phyloP scores from a whole-genome alignment of 2,113 vertebrate genomes.

The Lophotis ruficrista region DNA sequence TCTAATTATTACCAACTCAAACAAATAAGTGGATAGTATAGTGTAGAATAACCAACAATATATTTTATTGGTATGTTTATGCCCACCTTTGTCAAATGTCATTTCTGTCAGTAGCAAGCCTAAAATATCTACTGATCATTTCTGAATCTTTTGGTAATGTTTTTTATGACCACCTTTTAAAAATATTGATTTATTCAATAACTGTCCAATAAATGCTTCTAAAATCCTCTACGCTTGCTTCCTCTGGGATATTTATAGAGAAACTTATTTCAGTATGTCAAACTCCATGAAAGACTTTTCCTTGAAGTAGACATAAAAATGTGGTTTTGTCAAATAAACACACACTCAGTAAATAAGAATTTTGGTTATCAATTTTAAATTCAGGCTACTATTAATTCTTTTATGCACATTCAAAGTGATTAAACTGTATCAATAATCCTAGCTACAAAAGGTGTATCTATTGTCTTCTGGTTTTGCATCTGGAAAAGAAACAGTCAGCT shows the following conservation, averaged over 20 bases:
- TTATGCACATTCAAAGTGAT: not conserved
- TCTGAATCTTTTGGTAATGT: not conserved
- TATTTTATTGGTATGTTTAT: not conserved
- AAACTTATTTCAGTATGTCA: not conserved
- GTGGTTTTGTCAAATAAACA: not conserved
- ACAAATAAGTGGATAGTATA: not conserved
- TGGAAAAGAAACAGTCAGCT: not conserved
- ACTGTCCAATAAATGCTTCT: not conserved
- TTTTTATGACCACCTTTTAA: not conserved
- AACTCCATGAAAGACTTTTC: not conserved
- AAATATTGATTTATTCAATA: not conserved
- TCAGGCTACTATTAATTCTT: not conserved
- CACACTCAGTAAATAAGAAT: not conserved
- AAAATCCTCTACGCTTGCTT: not conserved
- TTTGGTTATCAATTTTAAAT: not conserved
- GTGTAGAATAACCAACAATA: not conserved
- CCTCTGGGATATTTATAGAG: not conserved
- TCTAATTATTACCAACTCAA: not conserved
- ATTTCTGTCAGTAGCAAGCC: not conserved
- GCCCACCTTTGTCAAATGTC: not conserved
- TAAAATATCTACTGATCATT: not conserved
- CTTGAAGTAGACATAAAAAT: not conserved
- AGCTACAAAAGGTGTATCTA: not conserved
- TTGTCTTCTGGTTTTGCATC: not conserved
- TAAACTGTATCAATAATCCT: not conserved